phyloP scores from a whole-genome alignment of 2,797 vertebrate genomes.

The Acanthis flammea region DNA sequence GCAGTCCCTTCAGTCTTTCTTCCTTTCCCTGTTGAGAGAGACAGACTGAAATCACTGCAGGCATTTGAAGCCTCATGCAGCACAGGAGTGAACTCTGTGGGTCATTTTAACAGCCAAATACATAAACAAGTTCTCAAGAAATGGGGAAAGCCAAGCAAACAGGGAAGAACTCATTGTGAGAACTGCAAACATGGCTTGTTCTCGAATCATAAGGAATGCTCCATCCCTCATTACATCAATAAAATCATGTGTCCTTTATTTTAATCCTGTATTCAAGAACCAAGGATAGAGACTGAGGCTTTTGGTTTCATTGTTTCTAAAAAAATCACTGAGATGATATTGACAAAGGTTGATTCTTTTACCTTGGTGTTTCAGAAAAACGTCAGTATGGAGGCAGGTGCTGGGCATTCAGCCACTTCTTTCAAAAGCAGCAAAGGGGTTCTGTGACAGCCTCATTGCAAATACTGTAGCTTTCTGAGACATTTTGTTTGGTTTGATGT shows the following conservation, averaged over 20 bases:
- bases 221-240: slow-evolving; percentile 75
- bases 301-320: slow-evolving; percentile 75
- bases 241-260: slow-evolving; percentile 77
- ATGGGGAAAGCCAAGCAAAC: not conserved
- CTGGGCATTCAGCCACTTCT: slow-evolving; percentile 69
- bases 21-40: slow-evolving; percentile 35
- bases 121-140: slow-evolving; percentile 45
- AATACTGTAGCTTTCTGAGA: slow-evolving; percentile 73
- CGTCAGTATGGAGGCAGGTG: slow-evolving; percentile 74
- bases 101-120: slow-evolving; percentile 50
- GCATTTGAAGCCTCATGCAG: slow-evolving; percentile 51
- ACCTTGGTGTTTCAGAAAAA: slow-evolving; percentile 77
- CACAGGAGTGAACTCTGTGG: slow-evolving; percentile 42
- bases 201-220: slow-evolving; percentile 40
- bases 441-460: slow-evolving; percentile 65
- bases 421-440: slow-evolving; percentile 37
- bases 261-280: slow-evolving; percentile 68
- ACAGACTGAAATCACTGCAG: slow-evolving; percentile 58
- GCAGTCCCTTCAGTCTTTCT: not conserved
- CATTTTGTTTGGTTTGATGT: slow-evolving; percentile 77
- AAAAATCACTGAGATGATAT: slow-evolving; percentile 62
- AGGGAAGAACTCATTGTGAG: not conserved
- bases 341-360: slow-evolving; percentile 75
- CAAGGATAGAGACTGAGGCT: slow-evolving; percentile 54
- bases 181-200: slow-evolving; percentile 21